phyloP scores from a whole-genome alignment of 37 sponge, comb jelly and placozoan genomes.

The Beroe forskalii region DNA sequence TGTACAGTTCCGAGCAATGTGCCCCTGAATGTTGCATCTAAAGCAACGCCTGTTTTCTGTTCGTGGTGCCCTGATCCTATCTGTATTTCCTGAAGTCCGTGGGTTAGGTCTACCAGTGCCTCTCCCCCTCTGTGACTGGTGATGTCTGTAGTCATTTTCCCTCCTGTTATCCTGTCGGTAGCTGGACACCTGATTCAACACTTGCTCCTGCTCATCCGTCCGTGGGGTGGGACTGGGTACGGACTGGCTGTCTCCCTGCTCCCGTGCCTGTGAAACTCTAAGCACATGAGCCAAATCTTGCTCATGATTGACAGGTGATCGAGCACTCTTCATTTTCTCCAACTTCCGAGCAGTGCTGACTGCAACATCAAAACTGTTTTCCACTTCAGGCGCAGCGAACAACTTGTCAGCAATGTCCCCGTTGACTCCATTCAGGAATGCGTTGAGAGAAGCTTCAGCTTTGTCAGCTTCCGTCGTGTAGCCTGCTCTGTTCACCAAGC shows the following conservation, averaged over 20 bases:
- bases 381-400: not conserved
- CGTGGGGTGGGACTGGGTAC: not conserved
- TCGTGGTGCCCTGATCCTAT: not conserved
- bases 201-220: not conserved
- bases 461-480: not conserved
- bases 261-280: not conserved
- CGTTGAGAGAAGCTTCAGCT: constrained; percentile 33
- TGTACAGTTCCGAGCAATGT: not conserved
- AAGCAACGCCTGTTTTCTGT: constrained; percentile 17
- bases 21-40: not conserved
- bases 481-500: not conserved
- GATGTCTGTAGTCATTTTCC: no score
- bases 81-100: not conserved
- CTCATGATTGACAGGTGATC: not conserved
- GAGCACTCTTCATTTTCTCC: constrained; percentile 2
- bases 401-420: not conserved
- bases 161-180: not conserved
- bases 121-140: no score
- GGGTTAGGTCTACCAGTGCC: not conserved
- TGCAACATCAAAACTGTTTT: constrained; percentile 29
- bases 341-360: constrained; percentile 7
- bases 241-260: not conserved
- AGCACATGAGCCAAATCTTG: not conserved
- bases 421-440: constrained; percentile 46
- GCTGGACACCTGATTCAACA: not conserved